Conservation (phyloP, 2,888 invertebrate genomes). For the Halictus quadricinctus region DNA sequence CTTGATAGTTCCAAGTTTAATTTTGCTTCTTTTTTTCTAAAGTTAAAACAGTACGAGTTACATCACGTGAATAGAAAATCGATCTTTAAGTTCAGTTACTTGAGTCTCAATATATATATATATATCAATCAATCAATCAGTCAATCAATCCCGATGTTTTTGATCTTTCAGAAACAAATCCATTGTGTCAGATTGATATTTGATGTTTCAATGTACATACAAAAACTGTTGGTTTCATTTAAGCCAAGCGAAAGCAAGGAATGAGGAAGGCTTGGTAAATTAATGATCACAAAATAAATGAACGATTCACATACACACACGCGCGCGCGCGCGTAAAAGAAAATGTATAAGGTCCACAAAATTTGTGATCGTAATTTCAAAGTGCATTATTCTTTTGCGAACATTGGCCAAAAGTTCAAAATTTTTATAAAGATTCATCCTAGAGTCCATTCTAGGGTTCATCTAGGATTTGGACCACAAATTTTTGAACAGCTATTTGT, state of each 20-base stretch:
- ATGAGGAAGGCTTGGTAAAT: constrained; percentile 42
- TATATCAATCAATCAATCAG: not conserved
- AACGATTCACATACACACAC: not conserved
- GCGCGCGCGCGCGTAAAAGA: constrained; percentile 2
- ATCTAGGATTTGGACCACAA: not conserved
- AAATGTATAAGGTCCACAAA: not conserved
- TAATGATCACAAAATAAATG: constrained; percentile 29
- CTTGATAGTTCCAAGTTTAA: constrained; percentile 80
- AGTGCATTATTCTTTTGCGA: not conserved
- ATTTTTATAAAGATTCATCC: not conserved
- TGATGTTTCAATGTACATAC: constrained; percentile 26
- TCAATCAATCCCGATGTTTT: not conserved
- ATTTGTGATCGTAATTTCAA: not conserved
- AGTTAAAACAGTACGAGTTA: constrained; percentile 65
- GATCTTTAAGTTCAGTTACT: constrained; percentile 16
- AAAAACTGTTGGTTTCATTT: constrained; percentile 27
- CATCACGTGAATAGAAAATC: constrained; percentile 20
- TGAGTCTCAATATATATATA: constrained; percentile 11
- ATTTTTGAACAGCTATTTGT: not conserved
- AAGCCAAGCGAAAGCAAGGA: constrained; percentile 55
- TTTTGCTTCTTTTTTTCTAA: constrained; percentile 80
- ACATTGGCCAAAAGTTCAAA: not conserved
- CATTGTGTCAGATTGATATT: constrained; percentile 20
- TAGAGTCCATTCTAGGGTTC: not conserved
- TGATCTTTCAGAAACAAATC: not conserved